Conservation (phyloP, 2,113 vertebrate species). For the Malaclemys terrapin region DNA sequence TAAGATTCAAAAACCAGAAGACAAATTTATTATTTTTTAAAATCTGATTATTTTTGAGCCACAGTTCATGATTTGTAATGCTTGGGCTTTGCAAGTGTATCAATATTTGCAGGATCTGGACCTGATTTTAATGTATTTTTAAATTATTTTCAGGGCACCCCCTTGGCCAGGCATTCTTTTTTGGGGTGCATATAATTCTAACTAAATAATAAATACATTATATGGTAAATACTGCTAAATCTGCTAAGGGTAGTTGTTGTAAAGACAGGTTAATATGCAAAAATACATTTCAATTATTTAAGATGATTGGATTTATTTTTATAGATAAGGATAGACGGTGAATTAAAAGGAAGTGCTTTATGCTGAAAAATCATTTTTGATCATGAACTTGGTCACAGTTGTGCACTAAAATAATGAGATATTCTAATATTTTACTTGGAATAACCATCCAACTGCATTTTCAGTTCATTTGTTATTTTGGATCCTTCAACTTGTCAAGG, state of each 20-base stretch:
- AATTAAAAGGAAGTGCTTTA: not conserved
- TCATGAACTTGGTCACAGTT: constrained; percentile 43
- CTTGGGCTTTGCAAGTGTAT: not conserved
- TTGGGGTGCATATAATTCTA: not conserved
- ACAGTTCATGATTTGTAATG: not conserved
- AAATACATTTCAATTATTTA: accelerated
- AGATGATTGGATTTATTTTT: not conserved
- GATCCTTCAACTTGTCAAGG: constrained; percentile 48
- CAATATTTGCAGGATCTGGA: not conserved
- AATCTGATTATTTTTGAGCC: not conserved
- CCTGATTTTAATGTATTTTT: not conserved
- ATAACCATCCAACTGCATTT: not conserved
- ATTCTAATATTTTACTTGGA: not conserved
- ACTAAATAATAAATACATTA: not conserved
- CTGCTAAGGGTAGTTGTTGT: accelerated
- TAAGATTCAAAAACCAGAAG: not conserved
- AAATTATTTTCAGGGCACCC: not conserved
- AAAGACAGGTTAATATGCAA: accelerated
- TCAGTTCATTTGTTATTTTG: constrained; percentile 40
- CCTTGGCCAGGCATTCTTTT: not conserved
- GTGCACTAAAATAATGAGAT: constrained; percentile 54
- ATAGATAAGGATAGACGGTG: accelerated
- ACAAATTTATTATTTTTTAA: not conserved
- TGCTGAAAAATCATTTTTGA: accelerated
- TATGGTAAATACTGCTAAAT: accelerated